Percentiles rank a stretch among this genome's conserved stretches.
Conservation (phyloP, 1,140 invertebrate species). For the Trichomalopsis sarcophagae region DNA sequence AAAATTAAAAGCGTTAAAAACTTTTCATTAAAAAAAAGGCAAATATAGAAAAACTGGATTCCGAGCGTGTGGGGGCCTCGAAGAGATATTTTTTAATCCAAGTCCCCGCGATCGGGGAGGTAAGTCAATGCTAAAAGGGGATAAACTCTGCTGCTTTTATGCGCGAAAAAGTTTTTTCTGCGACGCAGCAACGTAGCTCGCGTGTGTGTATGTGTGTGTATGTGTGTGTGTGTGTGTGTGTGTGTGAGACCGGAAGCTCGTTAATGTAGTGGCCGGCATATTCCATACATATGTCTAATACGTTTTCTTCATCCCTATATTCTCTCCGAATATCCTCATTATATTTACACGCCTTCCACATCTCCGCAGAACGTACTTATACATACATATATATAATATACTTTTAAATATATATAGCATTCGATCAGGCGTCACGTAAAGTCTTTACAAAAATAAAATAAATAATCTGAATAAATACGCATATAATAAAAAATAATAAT, state of each 20-base stretch:
- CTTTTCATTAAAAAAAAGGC: constrained; percentile 17
- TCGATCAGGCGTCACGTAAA: constrained; percentile 66
- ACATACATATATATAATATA: constrained; percentile 55
- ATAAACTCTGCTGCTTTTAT: constrained; percentile 1
- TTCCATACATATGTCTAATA: constrained; percentile 26
- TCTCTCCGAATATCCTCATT: constrained; percentile 7
- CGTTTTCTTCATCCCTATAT: constrained; percentile 6
- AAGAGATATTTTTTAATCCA: constrained; percentile 17
- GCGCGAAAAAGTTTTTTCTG: background rate
- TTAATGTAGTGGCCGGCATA: constrained; percentile 15
- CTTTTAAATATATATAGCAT: constrained; percentile 67
- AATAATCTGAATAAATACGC: constrained; percentile 74
- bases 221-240: background rate
- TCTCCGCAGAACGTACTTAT: constrained; percentile 44
- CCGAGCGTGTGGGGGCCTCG: constrained; percentile 3
- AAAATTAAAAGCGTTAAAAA: constrained; percentile 49
- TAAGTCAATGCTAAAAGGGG: constrained; percentile 43
- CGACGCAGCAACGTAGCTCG: constrained; percentile 40
- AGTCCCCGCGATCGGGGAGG: constrained; percentile 29
- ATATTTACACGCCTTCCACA: constrained; percentile 42
- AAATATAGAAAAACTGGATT: background rate
- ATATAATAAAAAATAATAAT: constrained; percentile 59
- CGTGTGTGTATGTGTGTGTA: background rate
- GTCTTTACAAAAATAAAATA: constrained; percentile 74
- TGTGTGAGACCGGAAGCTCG: constrained; percentile 37